Evolutionary conservation across 2,797 vertebrate species (phyloP), one percentile per base, ranked within the genome.

Genomic region (Myotis findleyi): DNA sequence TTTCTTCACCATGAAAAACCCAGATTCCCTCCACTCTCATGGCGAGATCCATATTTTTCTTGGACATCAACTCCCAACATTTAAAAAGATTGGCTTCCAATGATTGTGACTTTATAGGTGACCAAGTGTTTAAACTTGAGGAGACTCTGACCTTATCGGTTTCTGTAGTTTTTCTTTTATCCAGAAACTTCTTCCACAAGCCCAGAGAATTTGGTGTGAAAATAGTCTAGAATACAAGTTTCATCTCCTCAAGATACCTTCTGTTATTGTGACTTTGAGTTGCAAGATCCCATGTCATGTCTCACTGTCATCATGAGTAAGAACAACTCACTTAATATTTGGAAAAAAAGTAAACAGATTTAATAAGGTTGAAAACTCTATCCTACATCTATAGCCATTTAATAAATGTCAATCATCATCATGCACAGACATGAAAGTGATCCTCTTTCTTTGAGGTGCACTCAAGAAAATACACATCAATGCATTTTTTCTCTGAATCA

Each of bases 231-330:
- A 57, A 89, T 49, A 76, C 4, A 91, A 51, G 25, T 47, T 85
- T 93, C 5, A 36, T 87, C 89, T 91, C 72, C 69, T 94, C 47
- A 83, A 38, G 55, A 71, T 13, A 71, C 21, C 3, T 79, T 90
- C 7, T 2, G 27, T 30, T 53, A 41, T 12, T 83, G 30, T 64
- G 53, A 68, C 76, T 93, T 95, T 91, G 13, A 80, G 68, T 49
- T 44, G 49, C 1, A 90, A 77, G 71, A 41, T 49, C 80, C 36
- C 7, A 25, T 62, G 1, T 49, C 25, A 57, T 21, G 2, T 27
- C 10, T 72, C 49, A 55, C 14, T 68, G 25, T 79, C 16, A 82
- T 66, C 14, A 76, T 38, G 80, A 68, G 53, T 69, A 49, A 62
- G 47, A 94, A 55, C 1, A 51, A 14, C 75, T 64, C 20, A 7